A percentile compares a stretch with the other conserved stretches of the same genome.
Conservation (phyloP, 2,113 vertebrate species). For the Microtus oregoni region DNA sequence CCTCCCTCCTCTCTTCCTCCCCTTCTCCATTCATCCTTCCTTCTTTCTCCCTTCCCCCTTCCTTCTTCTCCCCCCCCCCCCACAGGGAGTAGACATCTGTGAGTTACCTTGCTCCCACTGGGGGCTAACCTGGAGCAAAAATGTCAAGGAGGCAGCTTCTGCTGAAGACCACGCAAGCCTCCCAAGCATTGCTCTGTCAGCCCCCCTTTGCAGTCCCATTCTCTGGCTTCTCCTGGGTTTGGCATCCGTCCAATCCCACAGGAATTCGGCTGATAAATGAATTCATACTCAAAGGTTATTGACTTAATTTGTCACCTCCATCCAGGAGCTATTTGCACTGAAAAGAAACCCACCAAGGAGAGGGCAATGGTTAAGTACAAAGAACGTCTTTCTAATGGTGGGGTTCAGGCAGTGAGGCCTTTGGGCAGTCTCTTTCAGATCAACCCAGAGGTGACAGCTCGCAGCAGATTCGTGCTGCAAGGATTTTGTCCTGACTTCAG, state of each 20-base stretch:
- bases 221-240: slow-evolving; percentile 60
- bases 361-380: slow-evolving; percentile 63
- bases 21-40: no score
- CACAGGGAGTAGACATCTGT: not conserved
- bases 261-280: slow-evolving; percentile 81
- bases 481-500: not conserved
- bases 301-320: slow-evolving; percentile 82
- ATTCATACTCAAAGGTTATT: slow-evolving; percentile 82
- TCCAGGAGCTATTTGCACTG: slow-evolving; percentile 77
- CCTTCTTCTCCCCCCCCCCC: not conserved
- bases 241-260: slow-evolving; percentile 78
- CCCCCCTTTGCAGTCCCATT: not conserved
- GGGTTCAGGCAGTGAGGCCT: not conserved
- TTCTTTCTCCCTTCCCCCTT: not conserved
- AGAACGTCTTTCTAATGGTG: slow-evolving; percentile 52
- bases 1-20: no score
- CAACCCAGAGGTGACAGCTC: not conserved
- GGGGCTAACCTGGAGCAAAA: not conserved
- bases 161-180: not conserved
- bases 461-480: not conserved
- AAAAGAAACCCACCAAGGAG: slow-evolving; percentile 73
- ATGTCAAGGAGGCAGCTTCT: not conserved
- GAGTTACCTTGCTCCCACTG: not conserved
- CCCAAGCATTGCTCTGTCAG: not conserved
- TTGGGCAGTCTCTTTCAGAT: slow-evolving; percentile 21